Percentiles rank a stretch among this genome's conserved stretches.
Evolutionary conservation across 1,140 invertebrate species (phyloP).

Genomic region (Brachionus calyciflorus): DNA sequence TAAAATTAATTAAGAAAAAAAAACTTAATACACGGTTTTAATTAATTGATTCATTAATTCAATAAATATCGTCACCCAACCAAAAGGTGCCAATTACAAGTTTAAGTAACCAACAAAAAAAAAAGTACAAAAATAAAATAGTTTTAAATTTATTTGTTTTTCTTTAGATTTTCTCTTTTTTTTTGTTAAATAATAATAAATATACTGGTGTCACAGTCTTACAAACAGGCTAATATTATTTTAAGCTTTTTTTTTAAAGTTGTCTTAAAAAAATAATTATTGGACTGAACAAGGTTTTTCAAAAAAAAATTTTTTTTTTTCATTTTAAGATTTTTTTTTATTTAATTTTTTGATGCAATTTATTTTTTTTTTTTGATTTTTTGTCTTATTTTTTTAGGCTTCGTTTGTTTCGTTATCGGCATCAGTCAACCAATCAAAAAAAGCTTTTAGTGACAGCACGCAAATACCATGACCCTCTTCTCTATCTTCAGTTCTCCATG

Average conservation of each 20-base stretch:
- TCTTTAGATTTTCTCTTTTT: too few relatives aligned
- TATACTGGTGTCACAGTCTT: too few relatives aligned
- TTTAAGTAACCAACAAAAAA: background rate
- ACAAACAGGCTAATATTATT: too few relatives aligned
- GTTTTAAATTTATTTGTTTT: too few relatives aligned
- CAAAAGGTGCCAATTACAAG: too few relatives aligned
- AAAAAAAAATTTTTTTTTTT: conserved; percentile 8
- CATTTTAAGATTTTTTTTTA: conserved; percentile 14
- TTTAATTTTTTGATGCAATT: conserved; percentile 13
- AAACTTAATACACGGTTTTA: conserved; percentile 4
- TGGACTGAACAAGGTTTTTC: too few relatives aligned
- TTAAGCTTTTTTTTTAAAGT: too few relatives aligned
- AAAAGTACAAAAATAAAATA: conserved; percentile 4
- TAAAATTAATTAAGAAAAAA: too few relatives aligned
- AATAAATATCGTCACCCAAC: background rate
- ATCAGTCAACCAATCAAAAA: conserved; percentile 43
- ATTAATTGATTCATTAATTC: conserved; percentile 34
- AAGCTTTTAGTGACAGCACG: conserved; percentile 18
- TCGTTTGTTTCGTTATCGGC: background rate
- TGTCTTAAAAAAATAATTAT: too few relatives aligned
- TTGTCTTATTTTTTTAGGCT: background rate
- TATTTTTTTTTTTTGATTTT: background rate
- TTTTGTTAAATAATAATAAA: too few relatives aligned
- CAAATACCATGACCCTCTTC: conserved; percentile 41
- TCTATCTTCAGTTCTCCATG: conserved; percentile 9